Base-by-base conservation (phyloP, 1,140 invertebrate genomes). In the Andrena cerasifolii region DNA sequence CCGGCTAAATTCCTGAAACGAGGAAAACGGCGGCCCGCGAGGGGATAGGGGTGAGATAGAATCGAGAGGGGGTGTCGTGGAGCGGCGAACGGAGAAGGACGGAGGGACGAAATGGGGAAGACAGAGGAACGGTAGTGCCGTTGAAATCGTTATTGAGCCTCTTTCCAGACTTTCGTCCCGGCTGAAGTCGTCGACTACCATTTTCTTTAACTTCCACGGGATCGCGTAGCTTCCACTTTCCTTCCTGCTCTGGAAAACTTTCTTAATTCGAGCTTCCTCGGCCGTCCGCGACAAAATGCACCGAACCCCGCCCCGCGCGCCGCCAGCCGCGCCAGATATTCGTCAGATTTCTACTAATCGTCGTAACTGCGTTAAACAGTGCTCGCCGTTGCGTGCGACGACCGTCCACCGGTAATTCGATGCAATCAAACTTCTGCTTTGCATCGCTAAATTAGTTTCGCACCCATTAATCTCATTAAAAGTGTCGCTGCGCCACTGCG, bases 101-200 rank as follows among this genome's bases (percentile, higher is more conserved):
- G 28, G 24, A 49, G 56, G 40, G 63, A 45, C 51, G 66, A 76
- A 74, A 72, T 28, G 72, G 26, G 59, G 49, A 24, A 40, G 59
- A 47, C 45, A 36, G 54, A 72, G 28, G 76, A 77, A 62, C 49
- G 65, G 45, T 43, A 62, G 66, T 24, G 51, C 56, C 47, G 56
- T 78, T 56, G 80, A 80, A 86, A 85, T 86, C 86, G 78, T 87
- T 87, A 87, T 85, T 80, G 78, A 85, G 83, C 80, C 80, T 79
- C 75, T 72, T 81, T 72, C 79, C 54, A 56, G 80, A 78, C 78
- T 79, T 79, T 83, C 83, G 53, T 83, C 74, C 54, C 53, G 63
- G 36, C 63, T 58, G 45, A 47, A 82, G 66, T 81, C 76, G 81
- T 75, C 83, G 79, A 78, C 79, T 80, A 82, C 78, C 83, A 81